These are phyloP conservation scores for Oplegnathus fasciatus DNA, from an alignment of 2,113 vertebrate species.

Conservation along the genomic window DNA sequence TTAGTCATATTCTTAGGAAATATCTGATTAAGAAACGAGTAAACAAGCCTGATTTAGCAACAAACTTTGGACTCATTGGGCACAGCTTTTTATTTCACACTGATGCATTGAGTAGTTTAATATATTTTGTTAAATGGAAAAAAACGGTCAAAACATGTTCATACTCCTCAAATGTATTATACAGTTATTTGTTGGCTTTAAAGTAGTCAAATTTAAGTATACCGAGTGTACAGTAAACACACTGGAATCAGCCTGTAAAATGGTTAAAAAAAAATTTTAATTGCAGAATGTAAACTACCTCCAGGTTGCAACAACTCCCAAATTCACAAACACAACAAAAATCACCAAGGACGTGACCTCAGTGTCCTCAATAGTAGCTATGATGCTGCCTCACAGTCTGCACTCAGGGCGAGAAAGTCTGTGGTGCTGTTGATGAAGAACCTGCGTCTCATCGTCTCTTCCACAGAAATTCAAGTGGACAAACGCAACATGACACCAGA, in stretches of 20 bases:
- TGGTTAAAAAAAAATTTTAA: background rate
- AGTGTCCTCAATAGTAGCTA: background rate
- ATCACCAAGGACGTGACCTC: background rate
- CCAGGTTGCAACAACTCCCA: background rate
- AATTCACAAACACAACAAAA: background rate
- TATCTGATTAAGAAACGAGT: no score
- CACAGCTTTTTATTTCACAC: background rate
- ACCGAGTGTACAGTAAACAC: background rate
- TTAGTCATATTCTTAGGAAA: background rate
- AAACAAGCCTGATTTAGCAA: background rate
- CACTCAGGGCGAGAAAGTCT: background rate
- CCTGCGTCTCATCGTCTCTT: background rate
- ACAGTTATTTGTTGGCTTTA: background rate
- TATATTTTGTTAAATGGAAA: background rate
- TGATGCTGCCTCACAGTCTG: background rate
- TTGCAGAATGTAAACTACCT: background rate
- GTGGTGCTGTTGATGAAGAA: background rate
- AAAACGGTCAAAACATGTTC: background rate
- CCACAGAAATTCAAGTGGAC: conserved; percentile 14
- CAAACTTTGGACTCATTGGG: background rate
- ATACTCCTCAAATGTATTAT: background rate
- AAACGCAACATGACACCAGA: background rate
- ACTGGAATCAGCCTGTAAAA: background rate
- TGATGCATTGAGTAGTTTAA: background rate
- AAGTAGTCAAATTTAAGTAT: background rate